Percentiles rank a stretch among this genome's conserved stretches.
Conservation (phyloP, 2,113 vertebrate species). For the Hoplias malabaricus region DNA sequence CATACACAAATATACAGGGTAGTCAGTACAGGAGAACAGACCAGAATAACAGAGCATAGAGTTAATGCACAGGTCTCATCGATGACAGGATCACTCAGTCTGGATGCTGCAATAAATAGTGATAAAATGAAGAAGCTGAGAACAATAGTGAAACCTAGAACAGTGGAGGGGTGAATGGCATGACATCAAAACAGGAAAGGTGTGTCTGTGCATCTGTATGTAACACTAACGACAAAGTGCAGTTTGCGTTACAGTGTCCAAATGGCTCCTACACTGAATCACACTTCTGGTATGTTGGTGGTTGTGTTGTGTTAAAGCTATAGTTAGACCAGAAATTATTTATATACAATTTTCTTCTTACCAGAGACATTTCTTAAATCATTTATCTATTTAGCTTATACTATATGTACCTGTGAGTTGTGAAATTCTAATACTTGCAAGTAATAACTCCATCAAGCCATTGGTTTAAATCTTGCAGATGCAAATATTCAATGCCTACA, state of each 20-base stretch:
- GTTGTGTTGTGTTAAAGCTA: no score
- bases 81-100: background rate
- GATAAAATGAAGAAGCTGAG: conserved; percentile 40
- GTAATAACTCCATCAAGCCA: no score
- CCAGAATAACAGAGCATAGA: conserved; percentile 9
- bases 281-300: no score
- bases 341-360: no score
- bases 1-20: background rate
- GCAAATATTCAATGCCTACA: background rate
- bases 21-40: conserved; percentile 8
- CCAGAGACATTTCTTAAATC: no score
- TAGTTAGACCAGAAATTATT: no score
- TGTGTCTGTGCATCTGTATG: conserved; percentile 3
- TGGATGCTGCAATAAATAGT: conserved; percentile 9
- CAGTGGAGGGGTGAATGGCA: conserved; percentile 25
- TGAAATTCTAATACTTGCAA: no score
- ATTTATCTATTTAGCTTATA: no score
- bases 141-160: conserved; percentile 44
- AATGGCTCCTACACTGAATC: background rate
- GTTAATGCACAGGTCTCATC: background rate
- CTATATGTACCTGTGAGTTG: no score
- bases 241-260: background rate
- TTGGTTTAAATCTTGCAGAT: background rate
- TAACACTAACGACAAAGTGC: background rate
- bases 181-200: conserved; percentile 51